These are phyloP conservation scores for Ailurus styani DNA, from an alignment of 2,113 vertebrate species.

Conservation along the genomic window DNA sequence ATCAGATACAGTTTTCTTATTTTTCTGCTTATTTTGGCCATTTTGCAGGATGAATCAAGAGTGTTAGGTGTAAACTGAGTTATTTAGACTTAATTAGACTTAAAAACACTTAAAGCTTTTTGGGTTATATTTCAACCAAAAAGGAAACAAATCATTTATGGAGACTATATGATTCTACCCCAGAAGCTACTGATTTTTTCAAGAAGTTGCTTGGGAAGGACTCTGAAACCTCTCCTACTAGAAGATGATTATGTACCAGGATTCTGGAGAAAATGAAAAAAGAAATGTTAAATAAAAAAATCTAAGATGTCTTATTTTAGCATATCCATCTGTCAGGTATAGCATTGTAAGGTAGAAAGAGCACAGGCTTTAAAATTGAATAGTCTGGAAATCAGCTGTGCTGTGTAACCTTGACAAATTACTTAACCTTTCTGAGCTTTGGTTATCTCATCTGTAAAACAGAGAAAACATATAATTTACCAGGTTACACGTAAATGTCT, in stretches of 20 bases:
- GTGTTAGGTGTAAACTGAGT: neutral
- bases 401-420: neutral
- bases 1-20: neutral
- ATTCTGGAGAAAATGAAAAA: neutral
- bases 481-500: neutral
- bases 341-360: neutral
- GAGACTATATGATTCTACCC: neutral
- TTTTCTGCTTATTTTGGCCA: neutral
- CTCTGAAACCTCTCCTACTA: neutral
- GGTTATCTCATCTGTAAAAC: neutral
- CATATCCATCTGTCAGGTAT: neutral
- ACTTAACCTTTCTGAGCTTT: neutral
- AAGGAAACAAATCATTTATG: neutral
- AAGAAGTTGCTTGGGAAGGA: neutral
- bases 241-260: neutral
- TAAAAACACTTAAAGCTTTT: neutral
- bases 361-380: neutral
- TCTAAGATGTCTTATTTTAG: neutral
- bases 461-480: neutral
- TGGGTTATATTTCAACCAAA: neutral
- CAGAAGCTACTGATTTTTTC: neutral
- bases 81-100: neutral
- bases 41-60: neutral
- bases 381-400: neutral
- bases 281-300: neutral